phyloP scores from a whole-genome alignment of 2,888 invertebrate genomes.

The Tinea trinotella region DNA sequence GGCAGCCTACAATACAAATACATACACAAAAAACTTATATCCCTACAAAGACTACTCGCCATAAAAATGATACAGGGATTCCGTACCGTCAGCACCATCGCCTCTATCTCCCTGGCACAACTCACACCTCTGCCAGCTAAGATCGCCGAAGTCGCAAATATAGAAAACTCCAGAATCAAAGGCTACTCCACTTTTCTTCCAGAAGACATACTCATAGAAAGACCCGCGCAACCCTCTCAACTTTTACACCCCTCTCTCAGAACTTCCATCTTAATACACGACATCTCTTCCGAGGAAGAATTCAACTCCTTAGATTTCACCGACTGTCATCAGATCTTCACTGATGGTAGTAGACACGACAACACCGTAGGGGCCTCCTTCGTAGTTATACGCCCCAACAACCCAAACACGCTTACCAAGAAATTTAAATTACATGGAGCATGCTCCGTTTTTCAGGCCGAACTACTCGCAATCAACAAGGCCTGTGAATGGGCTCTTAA shows the following conservation, averaged over 20 bases:
- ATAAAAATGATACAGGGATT: constrained; percentile 20
- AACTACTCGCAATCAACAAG: constrained; percentile 20
- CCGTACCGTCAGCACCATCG: constrained; percentile 6
- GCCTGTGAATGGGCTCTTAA: neutral
- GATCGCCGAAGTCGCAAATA: constrained; percentile 5
- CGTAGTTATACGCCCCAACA: too few species aligned
- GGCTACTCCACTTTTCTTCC: constrained; percentile 5
- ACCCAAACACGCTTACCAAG: too few species aligned
- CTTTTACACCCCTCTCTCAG: neutral
- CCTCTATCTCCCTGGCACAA: constrained; percentile 14
- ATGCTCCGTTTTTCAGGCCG: constrained; percentile 24
- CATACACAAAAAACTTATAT: constrained; percentile 9
- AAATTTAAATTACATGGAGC: constrained; percentile 21
- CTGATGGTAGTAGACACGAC: constrained; percentile 23
- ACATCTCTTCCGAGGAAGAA: neutral
- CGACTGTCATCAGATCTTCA: constrained; percentile 2
- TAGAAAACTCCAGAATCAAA: constrained; percentile 9
- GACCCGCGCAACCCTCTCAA: neutral
- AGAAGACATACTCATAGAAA: neutral
- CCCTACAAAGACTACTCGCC: constrained; percentile 17
- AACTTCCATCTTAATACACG: neutral
- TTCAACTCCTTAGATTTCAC: neutral
- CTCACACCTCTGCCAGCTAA: constrained; percentile 14
- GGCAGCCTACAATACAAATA: too few species aligned
- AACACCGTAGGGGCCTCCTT: constrained; percentile 20